Evolutionary conservation across 2,113 vertebrate species (phyloP), one percentile per base, ranked within the genome.

Genomic region (Apteryx mantelli): DNA sequence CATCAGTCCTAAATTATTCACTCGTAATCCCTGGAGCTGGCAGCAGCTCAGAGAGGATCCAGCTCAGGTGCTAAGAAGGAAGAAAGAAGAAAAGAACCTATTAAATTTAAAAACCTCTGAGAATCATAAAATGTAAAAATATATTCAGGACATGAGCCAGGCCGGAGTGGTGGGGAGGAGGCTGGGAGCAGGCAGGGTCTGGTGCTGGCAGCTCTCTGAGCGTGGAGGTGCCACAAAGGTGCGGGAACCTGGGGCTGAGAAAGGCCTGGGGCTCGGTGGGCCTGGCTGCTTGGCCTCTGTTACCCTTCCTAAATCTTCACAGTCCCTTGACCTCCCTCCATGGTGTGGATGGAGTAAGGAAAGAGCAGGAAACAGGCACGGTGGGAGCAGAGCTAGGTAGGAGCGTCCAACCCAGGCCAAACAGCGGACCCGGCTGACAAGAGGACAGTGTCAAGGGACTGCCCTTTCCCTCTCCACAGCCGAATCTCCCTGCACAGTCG

Each of bases 91-190:
- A 85, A 93, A 82, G 94, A 97, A 91, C 93, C 97, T 91, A 97
- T 98, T 98, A 98, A 96, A 98, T 97, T 96, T 91, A 97, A 98
- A 98, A 98, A 97, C 95, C 63, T 88, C 91, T 66, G 97, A 98
- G 96, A 97, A 79, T 71, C 92, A 91, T 92, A 94, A 97, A 92
- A 97, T 83, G 95, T 92, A 94, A 91, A 91, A 91, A 94, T 96
- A 94, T 91, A 95, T 97, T 97, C 95, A 96, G 93, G 91, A 93
- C 70, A 85, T 83, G 65, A 97, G 91, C 71, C 82, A 75, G 94
- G 38, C 55, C 73, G 73, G 63, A 46, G 42, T 9, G 40, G 71
- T 18, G 46, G 56, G 17, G 56, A 60, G 60, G 64, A 82, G 87
- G 56, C 50, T 82, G 93, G 36, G 75, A 60, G 52, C 75, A 65